These are phyloP conservation scores for Pedionomus torquatus DNA, from an alignment of 2,113 vertebrate species.

Conservation along the genomic window DNA sequence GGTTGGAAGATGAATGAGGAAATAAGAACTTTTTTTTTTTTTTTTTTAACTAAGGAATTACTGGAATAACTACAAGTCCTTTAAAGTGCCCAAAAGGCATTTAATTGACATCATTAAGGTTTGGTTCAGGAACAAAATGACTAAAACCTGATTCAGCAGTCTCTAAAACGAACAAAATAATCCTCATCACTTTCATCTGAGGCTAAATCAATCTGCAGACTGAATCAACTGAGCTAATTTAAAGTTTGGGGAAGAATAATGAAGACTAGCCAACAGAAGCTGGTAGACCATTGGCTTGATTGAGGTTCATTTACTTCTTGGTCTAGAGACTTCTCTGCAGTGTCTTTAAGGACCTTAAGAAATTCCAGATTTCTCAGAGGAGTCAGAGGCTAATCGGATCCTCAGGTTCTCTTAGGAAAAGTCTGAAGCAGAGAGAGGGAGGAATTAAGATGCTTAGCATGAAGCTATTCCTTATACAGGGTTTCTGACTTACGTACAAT, in stretches of 20 bases:
- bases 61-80: constrained; percentile 4
- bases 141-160: background rate
- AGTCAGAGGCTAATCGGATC: background rate
- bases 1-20: constrained; percentile 4
- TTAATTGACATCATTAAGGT: constrained; percentile 32
- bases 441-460: background rate
- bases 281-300: background rate
- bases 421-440: background rate
- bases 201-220: background rate
- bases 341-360: background rate
- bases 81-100: background rate
- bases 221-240: background rate
- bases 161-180: constrained; percentile 29
- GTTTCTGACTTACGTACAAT: background rate
- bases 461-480: background rate
- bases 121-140: constrained; percentile 5
- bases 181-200: background rate
- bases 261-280: background rate
- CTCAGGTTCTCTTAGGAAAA: background rate
- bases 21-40: background rate
- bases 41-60: background rate
- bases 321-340: background rate
- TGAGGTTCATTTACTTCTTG: background rate
- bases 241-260: background rate
- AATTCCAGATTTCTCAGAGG: background rate